phyloP scores from a whole-genome alignment of 2,888 invertebrate genomes.

The Neria commutata region DNA sequence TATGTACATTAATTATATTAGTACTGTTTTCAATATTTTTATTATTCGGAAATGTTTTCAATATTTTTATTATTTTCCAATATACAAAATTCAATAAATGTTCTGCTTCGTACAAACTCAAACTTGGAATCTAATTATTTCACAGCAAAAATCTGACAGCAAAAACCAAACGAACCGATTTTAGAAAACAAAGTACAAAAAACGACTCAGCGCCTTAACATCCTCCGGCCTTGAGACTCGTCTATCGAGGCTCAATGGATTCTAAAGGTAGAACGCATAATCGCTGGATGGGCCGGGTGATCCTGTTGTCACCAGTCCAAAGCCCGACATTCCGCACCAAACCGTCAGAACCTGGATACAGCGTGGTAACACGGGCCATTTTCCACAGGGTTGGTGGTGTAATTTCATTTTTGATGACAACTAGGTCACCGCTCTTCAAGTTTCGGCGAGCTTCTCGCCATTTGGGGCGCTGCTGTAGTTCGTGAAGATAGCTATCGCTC shows the following conservation, averaged over 20 bases:
- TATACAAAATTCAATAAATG: no score
- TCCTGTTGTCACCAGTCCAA: conserved; percentile 6
- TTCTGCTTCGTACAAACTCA: no score
- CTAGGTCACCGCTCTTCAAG: conserved; percentile 21
- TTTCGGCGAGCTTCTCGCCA: conserved; percentile 22
- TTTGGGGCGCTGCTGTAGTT: conserved; percentile 26
- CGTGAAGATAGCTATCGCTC: conserved; percentile 24
- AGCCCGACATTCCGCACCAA: conserved; percentile 12
- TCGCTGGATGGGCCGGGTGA: conserved; percentile 6
- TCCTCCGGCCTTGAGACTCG: conserved; percentile 18
- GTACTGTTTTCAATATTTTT: no score
- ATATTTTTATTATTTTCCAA: no score
- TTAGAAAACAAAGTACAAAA: no score
- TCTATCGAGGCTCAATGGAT: conserved; percentile 12
- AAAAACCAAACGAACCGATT: no score
- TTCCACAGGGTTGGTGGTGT: conserved; percentile 14
- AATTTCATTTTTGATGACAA: conserved; percentile 10
- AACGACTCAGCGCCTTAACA: conserved; percentile 11
- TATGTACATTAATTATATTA: no score
- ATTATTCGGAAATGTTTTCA: no score
- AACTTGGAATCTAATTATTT: no score
- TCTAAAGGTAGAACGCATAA: conserved; percentile 8
- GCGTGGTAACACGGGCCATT: conserved; percentile 9
- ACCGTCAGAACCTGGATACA: conserved; percentile 7
- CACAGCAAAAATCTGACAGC: no score